Base-by-base conservation (phyloP, 2,888 invertebrate species). In the Pristionchus mayeri region DNA sequence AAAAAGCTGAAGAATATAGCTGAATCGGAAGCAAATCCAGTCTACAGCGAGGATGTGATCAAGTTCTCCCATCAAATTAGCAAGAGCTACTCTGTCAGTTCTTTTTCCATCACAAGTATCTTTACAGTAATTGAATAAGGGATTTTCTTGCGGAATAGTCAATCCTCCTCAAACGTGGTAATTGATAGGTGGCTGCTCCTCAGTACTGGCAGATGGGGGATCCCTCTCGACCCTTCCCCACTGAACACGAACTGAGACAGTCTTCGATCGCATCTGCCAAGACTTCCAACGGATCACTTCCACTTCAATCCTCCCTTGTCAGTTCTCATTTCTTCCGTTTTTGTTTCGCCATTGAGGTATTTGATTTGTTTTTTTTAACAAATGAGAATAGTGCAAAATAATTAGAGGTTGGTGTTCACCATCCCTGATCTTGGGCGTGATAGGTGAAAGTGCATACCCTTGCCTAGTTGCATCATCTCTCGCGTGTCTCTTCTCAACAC, bases 211-310 rank as follows among this genome's bases (percentile, higher is more conserved):
- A 87, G 27, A 87, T 88, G 67, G 91, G 92, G 27, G 91, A 92
- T 86, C 90, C 91, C 9, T 87, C 87, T 11, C 84, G 92, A n/a
- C 92, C 92, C 34, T 92, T 90, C 80, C 92, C 92, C 18, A 92
- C 89, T n/a, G 92, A 92, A 81, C 86, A 87, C n/a, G 91, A 91
- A 78, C 91, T 92, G 84, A 82, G 89, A 60, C 75, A 75, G 30
- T 78, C 76, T 13, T 50, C 87, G 6, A 80, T 80, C 37, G 30
- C 57, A 40, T 30, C 78, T 9, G 48, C 30, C 2, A 50, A 50
- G 78, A 52, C 18, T 27, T 48, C 78, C 24, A 78, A 30, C 24
- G 57, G 24, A 34, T 27, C 80, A 1, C 24, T 48, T 50, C 76
- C 76, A 18, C 18, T 16, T 50, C 76, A 50, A 30, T 18, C 76